phyloP scores from a whole-genome alignment of 2,797 vertebrate species.

The Hyperoplus immaculatus region DNA sequence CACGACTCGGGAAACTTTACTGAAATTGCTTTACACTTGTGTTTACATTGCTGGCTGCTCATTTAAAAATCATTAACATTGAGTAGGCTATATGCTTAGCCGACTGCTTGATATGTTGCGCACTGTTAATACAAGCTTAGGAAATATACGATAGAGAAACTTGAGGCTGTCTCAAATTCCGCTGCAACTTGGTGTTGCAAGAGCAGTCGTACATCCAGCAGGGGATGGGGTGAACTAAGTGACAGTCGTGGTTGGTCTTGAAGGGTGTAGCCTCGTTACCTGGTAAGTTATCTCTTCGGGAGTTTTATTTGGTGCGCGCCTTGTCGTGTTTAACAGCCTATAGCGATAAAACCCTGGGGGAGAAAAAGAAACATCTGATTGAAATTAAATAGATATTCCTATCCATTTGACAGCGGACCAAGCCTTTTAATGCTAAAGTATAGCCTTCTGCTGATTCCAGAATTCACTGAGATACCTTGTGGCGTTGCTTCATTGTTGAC shows the following conservation, averaged over 20 bases:
- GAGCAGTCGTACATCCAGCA: neutral
- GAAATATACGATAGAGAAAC: neutral
- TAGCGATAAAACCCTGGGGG: neutral
- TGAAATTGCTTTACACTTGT: neutral
- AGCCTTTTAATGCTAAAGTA: neutral
- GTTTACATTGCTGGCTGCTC: neutral
- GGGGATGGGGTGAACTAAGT: slow-evolving; percentile 13
- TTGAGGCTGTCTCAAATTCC: neutral
- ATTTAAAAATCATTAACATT: neutral
- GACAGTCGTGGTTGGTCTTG: slow-evolving; percentile 21
- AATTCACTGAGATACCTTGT: neutral
- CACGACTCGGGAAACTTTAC: slow-evolving; percentile 21
- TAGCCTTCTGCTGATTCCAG: neutral
- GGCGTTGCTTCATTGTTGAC: neutral
- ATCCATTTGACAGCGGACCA: too few species aligned
- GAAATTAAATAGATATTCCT: neutral
- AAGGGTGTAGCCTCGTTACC: slow-evolving; percentile 24
- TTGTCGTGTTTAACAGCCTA: neutral
- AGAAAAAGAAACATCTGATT: neutral
- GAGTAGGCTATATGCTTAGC: neutral
- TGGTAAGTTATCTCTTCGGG: neutral
- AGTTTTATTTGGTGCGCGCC: neutral
- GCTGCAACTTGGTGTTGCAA: slow-evolving; percentile 5
- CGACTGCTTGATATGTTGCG: neutral
- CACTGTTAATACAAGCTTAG: neutral